Base-by-base conservation (phyloP, 2,888 invertebrate genomes). In the Amphipyra berbera region DNA sequence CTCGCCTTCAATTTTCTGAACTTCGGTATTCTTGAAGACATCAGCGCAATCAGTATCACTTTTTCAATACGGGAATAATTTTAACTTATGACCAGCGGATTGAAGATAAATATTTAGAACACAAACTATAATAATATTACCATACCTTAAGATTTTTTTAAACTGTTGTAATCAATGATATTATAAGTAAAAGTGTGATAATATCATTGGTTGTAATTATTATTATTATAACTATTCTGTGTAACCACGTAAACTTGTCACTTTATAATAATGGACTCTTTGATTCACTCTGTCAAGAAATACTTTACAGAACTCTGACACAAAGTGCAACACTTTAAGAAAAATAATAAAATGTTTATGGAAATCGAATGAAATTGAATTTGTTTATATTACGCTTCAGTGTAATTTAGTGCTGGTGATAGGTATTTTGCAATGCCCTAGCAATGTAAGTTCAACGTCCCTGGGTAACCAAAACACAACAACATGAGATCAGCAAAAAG, bases 261-360 rank as follows among this genome's bases (percentile, higher is more conserved):
- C 56, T 47, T 41, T 41, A 44, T 33, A 50, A 21, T 21, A 2
- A 3, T 21, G 3, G 1, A 21, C 21, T 21, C 21, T 21, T 21
- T 21, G 21, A n/a, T 33, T 55, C 15, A 33, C 14, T 13, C 33
- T 57, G 61, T 50, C 70, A 59, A 45, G 37, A 57, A 8, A 35
- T 10, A 46, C 47, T 47, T 38, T 27, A 9, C 46, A 44, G 35
- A 47, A 55, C 35, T n/a, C n/a, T n/a, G n/a, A n/a, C n/a, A n/a
- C n/a, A n/a, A n/a, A n/a, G n/a, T 45, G 45, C 9, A 35, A 44
- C 1, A 50, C 8, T 14, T 33, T 9, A 45, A 52, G 14, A 59
- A 48, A 63, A 69, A 60, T 35, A 68, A 46, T 50, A 15, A 57
- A 58, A 57, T 45, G n/a, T 61, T 67, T 69, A 67, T 70, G 52